phyloP scores from a whole-genome alignment of 2,113 vertebrate species.

The Sinocyclocheilus rhinocerous region DNA sequence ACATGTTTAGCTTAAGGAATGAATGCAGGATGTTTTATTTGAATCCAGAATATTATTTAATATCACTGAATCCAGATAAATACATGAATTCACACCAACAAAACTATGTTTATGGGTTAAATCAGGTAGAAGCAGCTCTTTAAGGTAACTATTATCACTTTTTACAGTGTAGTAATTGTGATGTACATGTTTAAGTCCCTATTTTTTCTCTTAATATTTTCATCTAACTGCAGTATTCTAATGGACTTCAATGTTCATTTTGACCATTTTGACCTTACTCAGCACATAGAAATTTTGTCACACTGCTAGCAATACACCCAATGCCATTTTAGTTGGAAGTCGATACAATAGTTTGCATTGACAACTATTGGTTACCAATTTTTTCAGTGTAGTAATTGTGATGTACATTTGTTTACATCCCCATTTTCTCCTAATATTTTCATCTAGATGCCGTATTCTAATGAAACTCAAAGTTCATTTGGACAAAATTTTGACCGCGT shows the following conservation, averaged over 20 bases:
- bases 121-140: background rate
- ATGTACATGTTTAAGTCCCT: background rate
- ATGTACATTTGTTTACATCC: background rate
- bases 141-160: too few relatives aligned
- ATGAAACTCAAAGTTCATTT: background rate
- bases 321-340: too few relatives aligned
- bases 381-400: too few relatives aligned
- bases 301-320: background rate
- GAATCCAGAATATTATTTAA: background rate
- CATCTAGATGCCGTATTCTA: background rate
- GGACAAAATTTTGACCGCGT: background rate
- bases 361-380: too few relatives aligned
- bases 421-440: background rate
- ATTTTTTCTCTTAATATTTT: background rate
- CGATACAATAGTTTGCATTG: too few relatives aligned
- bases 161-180: background rate
- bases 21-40: too few relatives aligned
- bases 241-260: background rate
- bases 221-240: background rate
- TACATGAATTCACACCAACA: background rate
- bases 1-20: too few relatives aligned
- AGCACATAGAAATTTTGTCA: background rate
- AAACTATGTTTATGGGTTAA: background rate
- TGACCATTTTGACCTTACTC: background rate
- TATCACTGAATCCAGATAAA: background rate